These are phyloP conservation scores for Tichodroma muraria DNA, from an alignment of 2,113 vertebrate species.

Conservation along the genomic window DNA sequence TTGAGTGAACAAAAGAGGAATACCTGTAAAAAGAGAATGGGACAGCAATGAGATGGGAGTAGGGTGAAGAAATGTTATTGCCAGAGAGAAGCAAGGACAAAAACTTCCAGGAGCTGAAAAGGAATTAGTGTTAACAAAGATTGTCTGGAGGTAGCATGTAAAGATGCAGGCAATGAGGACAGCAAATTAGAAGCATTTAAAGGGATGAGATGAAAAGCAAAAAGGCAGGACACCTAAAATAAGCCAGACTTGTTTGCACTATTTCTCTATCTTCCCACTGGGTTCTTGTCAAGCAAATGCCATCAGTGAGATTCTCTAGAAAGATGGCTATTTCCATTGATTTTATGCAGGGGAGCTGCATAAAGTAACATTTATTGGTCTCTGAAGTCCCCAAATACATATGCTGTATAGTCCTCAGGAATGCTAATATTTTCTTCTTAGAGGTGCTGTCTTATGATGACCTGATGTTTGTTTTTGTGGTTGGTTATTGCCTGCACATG, in stretches of 20 bases:
- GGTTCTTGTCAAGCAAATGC: background rate
- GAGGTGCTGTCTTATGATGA: background rate
- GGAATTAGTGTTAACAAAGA: background rate
- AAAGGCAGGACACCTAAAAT: background rate
- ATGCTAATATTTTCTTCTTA: background rate
- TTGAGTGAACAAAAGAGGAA: background rate
- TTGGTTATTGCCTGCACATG: background rate
- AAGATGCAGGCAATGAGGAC: background rate
- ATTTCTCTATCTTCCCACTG: background rate
- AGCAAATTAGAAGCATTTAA: background rate
- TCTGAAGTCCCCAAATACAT: background rate
- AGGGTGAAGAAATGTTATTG: background rate
- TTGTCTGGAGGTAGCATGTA: background rate
- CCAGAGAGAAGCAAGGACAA: background rate
- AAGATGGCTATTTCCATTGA: background rate
- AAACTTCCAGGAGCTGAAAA: background rate
- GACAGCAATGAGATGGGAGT: background rate
- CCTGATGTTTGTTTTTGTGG: background rate
- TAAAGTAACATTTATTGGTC: background rate
- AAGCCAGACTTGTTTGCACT: background rate
- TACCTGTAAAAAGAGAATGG: background rate
- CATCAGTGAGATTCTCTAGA: background rate
- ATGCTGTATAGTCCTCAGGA: slow-evolving; percentile 49
- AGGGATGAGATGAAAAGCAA: background rate
- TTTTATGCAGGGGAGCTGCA: background rate